Evolutionary conservation across 2,888 invertebrate species (phyloP).

Genomic region (Pristionchus maxplancki): DNA sequence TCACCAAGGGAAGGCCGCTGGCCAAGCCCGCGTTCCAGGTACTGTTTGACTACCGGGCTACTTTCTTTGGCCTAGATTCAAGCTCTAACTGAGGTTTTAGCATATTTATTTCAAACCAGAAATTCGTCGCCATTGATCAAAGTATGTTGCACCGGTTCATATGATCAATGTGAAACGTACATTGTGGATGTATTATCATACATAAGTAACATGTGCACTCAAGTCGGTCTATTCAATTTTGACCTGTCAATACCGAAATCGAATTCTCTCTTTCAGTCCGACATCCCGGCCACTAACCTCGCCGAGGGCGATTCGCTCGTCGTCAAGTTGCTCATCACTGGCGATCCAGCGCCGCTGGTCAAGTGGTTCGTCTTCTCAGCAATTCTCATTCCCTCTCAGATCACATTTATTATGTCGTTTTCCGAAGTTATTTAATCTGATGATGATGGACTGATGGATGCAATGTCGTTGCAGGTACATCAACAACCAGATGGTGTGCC

Average conservation of each 20-base stretch:
- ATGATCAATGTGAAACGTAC: no score
- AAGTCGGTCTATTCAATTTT: neutral
- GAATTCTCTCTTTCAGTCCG: constrained; percentile 58
- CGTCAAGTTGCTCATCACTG: constrained; percentile 89
- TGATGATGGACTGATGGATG: no score
- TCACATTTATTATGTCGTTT: no score
- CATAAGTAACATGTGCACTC: neutral
- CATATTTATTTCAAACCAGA: no score
- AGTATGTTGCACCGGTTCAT: neutral
- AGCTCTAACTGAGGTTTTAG: no score
- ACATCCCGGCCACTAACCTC: constrained; percentile 82
- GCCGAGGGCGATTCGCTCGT: constrained; percentile 90
- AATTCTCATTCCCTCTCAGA: no score
- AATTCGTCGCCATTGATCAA: no score
- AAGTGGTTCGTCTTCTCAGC: constrained; percentile 87
- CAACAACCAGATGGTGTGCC: constrained; percentile 72
- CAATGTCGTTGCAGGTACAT: constrained; percentile 77
- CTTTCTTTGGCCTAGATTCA: no score
- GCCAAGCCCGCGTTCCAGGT: constrained; percentile 74
- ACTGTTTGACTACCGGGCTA: no score
- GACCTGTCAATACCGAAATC: neutral
- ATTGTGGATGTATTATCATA: neutral
- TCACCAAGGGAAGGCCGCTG: constrained; percentile 68
- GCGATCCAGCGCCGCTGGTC: constrained; percentile 89
- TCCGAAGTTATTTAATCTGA: no score